A percentile compares a stretch with the other conserved stretches of the same genome.
These are phyloP conservation scores for Clarias gariepinus DNA, from an alignment of 2,113 vertebrate genomes.

Conservation along the genomic window DNA sequence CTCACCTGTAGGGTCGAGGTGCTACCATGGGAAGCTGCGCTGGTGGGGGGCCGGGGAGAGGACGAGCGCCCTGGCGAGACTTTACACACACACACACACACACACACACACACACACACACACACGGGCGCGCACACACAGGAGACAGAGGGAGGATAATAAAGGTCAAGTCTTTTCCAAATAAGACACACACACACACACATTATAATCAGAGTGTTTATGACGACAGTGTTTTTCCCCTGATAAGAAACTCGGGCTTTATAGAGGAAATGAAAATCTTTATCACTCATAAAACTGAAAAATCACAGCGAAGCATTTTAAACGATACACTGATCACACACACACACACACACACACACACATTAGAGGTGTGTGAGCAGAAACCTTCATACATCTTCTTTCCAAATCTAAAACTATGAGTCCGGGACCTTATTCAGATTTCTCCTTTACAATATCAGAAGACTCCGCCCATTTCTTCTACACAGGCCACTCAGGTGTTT, in stretches of 20 bases:
- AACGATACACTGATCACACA: too few relatives aligned
- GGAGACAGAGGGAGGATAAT: background rate
- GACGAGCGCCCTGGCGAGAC: background rate
- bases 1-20: slow-evolving; percentile 32
- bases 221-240: background rate
- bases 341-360: too few relatives aligned
- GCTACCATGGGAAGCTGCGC: slow-evolving; percentile 29
- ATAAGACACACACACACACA: background rate
- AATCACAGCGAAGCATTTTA: too few relatives aligned
- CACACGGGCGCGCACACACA: background rate
- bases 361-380: too few relatives aligned
- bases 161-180: background rate
- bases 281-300: background rate
- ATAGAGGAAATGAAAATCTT: background rate
- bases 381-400: too few relatives aligned
- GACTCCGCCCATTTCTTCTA: too few relatives aligned
- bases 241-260: background rate
- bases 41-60: background rate
- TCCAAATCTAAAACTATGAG: too few relatives aligned
- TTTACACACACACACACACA: too few relatives aligned
- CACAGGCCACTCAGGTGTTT: too few relatives aligned
- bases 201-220: background rate
- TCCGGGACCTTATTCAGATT: too few relatives aligned
- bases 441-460: too few relatives aligned
- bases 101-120: too few relatives aligned